phyloP scores from a whole-genome alignment of 2,113 vertebrate species.

The Gadus macrocephalus region DNA sequence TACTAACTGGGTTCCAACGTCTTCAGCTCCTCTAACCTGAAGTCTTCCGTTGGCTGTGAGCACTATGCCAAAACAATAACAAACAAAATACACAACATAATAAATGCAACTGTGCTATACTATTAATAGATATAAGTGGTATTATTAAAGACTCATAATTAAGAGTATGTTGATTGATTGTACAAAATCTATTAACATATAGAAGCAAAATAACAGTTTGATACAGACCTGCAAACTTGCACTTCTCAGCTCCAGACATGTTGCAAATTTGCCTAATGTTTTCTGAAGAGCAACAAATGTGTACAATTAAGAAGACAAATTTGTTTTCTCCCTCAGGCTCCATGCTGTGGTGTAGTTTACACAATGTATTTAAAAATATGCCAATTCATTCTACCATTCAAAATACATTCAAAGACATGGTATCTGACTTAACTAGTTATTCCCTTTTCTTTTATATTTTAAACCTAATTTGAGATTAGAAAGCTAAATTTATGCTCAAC shows the following conservation, averaged over 20 bases:
- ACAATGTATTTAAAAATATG: too few relatives aligned
- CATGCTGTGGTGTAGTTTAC: too few relatives aligned
- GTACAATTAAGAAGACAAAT: not conserved
- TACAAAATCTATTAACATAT: too few relatives aligned
- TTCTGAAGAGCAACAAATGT: constrained; percentile 69
- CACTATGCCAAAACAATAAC: constrained; percentile 67
- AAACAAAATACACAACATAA: not conserved
- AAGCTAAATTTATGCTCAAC: not conserved
- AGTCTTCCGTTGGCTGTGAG: constrained; percentile 88
- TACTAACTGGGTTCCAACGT: constrained; percentile 89
- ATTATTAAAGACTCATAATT: too few relatives aligned
- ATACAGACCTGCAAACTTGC: constrained; percentile 87
- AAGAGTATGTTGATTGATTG: too few relatives aligned
- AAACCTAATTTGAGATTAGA: not conserved
- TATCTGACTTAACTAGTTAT: too few relatives aligned
- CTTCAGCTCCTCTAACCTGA: constrained; percentile 96
- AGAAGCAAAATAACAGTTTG: too few relatives aligned
- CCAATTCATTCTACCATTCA: too few relatives aligned
- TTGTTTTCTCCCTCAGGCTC: too few relatives aligned
- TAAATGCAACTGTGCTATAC: too few relatives aligned
- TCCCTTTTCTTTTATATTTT: not conserved
- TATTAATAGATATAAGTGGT: too few relatives aligned
- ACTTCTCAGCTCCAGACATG: constrained; percentile 96
- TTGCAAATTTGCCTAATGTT: constrained; percentile 93
- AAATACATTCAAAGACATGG: too few relatives aligned